Evolutionary conservation across 2,113 vertebrate species (phyloP).

Genomic region (Lagopus leucura): DNA sequence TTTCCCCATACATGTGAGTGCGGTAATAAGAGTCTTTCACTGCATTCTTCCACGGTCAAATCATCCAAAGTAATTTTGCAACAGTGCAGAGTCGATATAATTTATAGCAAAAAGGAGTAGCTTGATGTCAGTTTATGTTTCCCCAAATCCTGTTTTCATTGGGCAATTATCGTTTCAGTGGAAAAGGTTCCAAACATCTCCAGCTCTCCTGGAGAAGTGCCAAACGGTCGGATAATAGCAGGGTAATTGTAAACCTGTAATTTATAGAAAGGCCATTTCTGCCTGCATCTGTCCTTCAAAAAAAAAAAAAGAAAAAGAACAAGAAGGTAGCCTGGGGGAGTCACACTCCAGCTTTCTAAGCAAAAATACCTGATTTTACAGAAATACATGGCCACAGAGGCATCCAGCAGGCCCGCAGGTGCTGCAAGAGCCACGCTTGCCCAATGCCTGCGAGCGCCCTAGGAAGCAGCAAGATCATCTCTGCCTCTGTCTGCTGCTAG

Average conservation of each 20-base stretch:
- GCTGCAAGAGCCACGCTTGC: background rate
- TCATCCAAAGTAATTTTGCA: conserved; percentile 44
- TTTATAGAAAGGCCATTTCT: conserved; percentile 42
- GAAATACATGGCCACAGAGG: background rate
- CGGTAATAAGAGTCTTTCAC: conserved; percentile 9
- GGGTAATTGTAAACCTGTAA: conserved; percentile 61
- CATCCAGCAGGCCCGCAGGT: background rate
- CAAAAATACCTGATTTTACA: background rate
- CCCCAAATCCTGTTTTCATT: conserved; percentile 58
- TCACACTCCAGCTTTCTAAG: conserved; percentile 16
- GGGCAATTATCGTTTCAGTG: conserved; percentile 25
- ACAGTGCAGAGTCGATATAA: conserved; percentile 39
- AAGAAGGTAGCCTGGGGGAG: background rate
- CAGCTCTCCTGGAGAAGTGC: conserved; percentile 14
- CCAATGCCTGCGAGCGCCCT: accelerated
- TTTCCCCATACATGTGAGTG: background rate
- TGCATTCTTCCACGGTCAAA: conserved; percentile 44
- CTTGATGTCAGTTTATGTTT: conserved; percentile 59
- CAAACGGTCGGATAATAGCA: conserved; percentile 44
- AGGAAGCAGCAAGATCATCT: background rate
- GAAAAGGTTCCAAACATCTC: conserved; percentile 24
- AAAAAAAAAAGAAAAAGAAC: too few relatives aligned
- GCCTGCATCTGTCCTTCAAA: background rate
- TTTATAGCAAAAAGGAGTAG: conserved; percentile 53
- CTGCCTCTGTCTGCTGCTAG: background rate